Conservation (phyloP, 2,113 vertebrate genomes). For the Paramisgurnus dabryanus region DNA sequence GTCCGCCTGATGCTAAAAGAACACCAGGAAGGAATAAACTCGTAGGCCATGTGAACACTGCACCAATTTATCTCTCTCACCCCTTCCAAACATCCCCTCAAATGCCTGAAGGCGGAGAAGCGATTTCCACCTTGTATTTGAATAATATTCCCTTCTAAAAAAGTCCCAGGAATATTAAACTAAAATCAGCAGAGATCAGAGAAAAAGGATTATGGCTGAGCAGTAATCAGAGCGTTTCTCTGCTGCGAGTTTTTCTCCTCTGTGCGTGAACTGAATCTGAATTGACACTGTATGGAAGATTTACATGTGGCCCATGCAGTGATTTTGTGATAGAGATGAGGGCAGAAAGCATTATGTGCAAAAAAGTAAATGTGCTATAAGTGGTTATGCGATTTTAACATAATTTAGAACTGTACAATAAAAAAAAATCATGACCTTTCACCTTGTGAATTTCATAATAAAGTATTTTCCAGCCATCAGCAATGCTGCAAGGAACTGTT, state of each 20-base stretch:
- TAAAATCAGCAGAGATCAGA: slow-evolving; percentile 83
- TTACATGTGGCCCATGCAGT: slow-evolving; percentile 1
- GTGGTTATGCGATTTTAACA: too few relatives aligned
- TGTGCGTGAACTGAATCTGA: slow-evolving; percentile 57
- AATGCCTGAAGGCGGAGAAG: slow-evolving; percentile 79
- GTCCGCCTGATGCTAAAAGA: slow-evolving; percentile 44
- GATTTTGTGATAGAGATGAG: not conserved
- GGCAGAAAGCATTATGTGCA: not conserved
- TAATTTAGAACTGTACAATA: too few relatives aligned
- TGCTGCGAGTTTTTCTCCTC: slow-evolving; percentile 42
- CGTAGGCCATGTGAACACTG: slow-evolving; percentile 76
- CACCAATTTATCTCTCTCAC: slow-evolving; percentile 78
- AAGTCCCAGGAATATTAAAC: slow-evolving; percentile 59
- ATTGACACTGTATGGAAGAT: slow-evolving; percentile 29
- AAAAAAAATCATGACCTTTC: too few relatives aligned
- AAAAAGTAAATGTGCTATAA: not conserved
- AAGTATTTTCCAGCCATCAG: too few relatives aligned
- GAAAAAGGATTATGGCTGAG: slow-evolving; percentile 84
- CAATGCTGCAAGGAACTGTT: too few relatives aligned
- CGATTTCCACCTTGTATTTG: slow-evolving; percentile 88
- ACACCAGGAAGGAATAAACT: slow-evolving; percentile 64
- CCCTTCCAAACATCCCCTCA: slow-evolving; percentile 61
- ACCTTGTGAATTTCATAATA: too few relatives aligned
- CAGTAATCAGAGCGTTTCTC: slow-evolving; percentile 75
- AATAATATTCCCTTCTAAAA: slow-evolving; percentile 79